Percentiles rank a stretch among this genome's conserved stretches.
Evolutionary conservation across 2,888 invertebrate genomes (phyloP).

Genomic region (Orthonevra nobilis): DNA sequence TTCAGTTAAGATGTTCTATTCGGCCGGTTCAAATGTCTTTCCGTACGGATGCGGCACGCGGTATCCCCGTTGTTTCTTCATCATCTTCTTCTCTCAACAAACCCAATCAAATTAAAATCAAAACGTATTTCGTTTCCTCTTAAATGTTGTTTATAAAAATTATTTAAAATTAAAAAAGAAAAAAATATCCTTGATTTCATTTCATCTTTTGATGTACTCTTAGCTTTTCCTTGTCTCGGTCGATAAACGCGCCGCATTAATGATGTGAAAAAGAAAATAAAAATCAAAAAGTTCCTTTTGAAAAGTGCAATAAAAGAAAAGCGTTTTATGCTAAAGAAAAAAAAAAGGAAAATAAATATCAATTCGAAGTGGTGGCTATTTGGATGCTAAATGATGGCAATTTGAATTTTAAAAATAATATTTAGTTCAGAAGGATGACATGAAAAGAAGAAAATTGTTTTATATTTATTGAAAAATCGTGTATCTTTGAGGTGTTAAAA

Average conservation of each 20-base stretch:
- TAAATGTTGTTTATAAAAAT: conserved; percentile 27
- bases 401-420: conserved; percentile 1
- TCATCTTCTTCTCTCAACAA: too few species aligned
- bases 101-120: conserved; percentile 11
- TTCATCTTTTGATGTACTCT: conserved; percentile 21
- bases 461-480: background rate
- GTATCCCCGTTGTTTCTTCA: conserved; percentile 23
- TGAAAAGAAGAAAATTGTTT: conserved; percentile 1
- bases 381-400: background rate
- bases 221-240: conserved; percentile 7
- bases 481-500: background rate
- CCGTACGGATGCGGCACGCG: conserved; percentile 72
- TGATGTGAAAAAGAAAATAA: conserved; percentile 7
- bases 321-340: background rate
- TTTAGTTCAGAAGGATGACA: too few species aligned
- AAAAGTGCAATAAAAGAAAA: background rate
- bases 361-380: background rate
- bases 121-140: conserved; percentile 6
- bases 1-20: conserved; percentile 79
- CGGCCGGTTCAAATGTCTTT: conserved; percentile 78
- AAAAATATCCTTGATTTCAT: background rate
- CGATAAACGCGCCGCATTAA: conserved; percentile 32
- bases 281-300: conserved; percentile 24
- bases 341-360: too few species aligned
- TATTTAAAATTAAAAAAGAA: conserved; percentile 3